phyloP scores from a whole-genome alignment of 2,888 invertebrate species.

The Lepetodrilus schrolli region DNA sequence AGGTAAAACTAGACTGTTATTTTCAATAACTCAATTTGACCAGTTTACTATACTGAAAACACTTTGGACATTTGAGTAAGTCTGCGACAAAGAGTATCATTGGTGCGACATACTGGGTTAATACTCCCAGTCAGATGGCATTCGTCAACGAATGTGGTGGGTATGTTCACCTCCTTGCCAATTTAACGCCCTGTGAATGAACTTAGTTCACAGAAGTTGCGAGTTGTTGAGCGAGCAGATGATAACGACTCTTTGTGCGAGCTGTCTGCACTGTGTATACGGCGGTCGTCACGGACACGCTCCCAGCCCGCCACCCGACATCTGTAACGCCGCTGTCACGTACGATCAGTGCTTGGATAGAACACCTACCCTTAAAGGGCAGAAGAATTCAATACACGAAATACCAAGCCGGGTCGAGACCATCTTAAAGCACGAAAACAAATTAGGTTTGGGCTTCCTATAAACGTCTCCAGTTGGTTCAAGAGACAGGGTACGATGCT shows the following conservation, averaged over 20 bases:
- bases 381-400: not conserved
- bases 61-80: too few species aligned
- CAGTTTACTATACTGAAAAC: too few species aligned
- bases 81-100: too few species aligned
- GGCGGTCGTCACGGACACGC: not conserved
- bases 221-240: not conserved
- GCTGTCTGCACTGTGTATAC: too few species aligned
- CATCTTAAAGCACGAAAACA: slow-evolving; percentile 18
- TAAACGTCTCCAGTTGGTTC: not conserved
- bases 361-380: not conserved
- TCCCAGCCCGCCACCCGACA: not conserved
- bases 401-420: not conserved
- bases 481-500: not conserved
- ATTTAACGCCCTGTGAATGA: not conserved
- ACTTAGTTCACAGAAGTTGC: not conserved
- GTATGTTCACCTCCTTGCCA: not conserved
- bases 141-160: not conserved
- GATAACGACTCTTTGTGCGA: too few species aligned
- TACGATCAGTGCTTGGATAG: not conserved
- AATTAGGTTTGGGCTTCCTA: not conserved
- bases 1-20: too few species aligned
- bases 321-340: not conserved
- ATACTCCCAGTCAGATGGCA: not conserved
- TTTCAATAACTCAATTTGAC: too few species aligned
- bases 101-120: not conserved